Percentiles rank a stretch among this genome's conserved stretches.
These are phyloP conservation scores for Microplitis demolitor DNA, from an alignment of 1,140 invertebrate species.

Conservation along the genomic window DNA sequence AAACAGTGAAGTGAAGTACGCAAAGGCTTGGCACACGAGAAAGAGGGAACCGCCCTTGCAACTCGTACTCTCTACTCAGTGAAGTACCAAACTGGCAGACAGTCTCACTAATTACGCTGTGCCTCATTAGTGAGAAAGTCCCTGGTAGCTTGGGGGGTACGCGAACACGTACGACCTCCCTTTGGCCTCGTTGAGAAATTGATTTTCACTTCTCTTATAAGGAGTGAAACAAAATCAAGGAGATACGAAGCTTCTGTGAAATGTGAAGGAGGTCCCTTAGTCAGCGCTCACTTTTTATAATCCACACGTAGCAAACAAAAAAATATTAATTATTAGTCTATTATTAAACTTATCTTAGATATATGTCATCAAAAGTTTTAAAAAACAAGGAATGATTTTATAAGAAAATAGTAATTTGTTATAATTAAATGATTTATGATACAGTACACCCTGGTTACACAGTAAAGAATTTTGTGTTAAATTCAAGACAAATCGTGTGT, in stretches of 20 bases:
- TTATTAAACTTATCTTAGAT: background rate
- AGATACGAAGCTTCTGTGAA: conserved; percentile 8
- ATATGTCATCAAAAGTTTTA: too few species aligned
- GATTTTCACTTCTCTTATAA: conserved; percentile 32
- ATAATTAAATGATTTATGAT: too few species aligned
- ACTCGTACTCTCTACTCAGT: background rate
- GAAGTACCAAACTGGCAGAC: conserved; percentile 40
- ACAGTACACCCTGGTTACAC: too few species aligned
- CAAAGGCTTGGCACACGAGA: conserved; percentile 1
- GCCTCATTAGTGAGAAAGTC: conserved; percentile 59
- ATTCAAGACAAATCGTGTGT: too few species aligned
- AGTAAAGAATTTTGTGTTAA: too few species aligned
- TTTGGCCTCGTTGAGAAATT: conserved; percentile 32
- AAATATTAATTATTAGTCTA: background rate
- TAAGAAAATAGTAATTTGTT: too few species aligned
- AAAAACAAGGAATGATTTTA: too few species aligned
- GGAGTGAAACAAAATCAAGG: conserved; percentile 21
- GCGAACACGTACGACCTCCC: conserved; percentile 43
- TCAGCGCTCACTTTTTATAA: background rate
- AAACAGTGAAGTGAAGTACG: background rate
- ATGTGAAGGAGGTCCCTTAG: conserved; percentile 1
- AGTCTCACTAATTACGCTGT: conserved; percentile 61
- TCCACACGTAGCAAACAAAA: background rate
- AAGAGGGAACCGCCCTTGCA: conserved; percentile 5
- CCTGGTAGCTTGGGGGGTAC: conserved; percentile 32